Percentiles rank a stretch among this genome's conserved stretches.
These are phyloP conservation scores for Sialia sialis DNA, from an alignment of 2,113 vertebrate species.

Conservation along the genomic window DNA sequence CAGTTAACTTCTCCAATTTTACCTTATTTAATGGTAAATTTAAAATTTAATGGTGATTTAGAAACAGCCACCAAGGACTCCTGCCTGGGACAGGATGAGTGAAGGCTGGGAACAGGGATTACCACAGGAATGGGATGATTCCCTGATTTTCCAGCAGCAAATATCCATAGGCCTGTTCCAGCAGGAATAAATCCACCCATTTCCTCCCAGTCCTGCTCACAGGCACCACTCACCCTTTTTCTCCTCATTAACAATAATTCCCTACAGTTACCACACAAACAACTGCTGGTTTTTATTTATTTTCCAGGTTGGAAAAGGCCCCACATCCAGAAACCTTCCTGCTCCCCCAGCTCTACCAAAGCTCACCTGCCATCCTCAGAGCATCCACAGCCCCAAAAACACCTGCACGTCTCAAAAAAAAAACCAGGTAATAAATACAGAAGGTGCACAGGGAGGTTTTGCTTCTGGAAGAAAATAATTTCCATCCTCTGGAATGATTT, in stretches of 20 bases:
- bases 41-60: no score
- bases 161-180: rapidly evolving
- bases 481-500: neutral
- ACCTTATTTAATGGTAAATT: neutral
- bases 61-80: neutral
- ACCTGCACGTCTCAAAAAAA: neutral
- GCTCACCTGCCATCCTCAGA: rapidly evolving
- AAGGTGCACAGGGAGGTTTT: neutral
- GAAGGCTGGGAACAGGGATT: neutral
- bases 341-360: neutral
- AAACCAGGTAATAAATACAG: neutral
- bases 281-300: neutral
- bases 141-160: neutral
- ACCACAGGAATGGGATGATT: neutral
- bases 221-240: neutral
- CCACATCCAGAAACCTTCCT: neutral
- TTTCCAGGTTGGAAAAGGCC: neutral
- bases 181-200: neutral
- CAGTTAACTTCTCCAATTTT: neutral
- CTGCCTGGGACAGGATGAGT: neutral
- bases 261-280: neutral
- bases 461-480: neutral
- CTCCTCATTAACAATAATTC: neutral
- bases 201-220: neutral
- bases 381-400: neutral